Evolutionary conservation across 2,797 vertebrate species (phyloP).

Genomic region (Mallotus villosus): DNA sequence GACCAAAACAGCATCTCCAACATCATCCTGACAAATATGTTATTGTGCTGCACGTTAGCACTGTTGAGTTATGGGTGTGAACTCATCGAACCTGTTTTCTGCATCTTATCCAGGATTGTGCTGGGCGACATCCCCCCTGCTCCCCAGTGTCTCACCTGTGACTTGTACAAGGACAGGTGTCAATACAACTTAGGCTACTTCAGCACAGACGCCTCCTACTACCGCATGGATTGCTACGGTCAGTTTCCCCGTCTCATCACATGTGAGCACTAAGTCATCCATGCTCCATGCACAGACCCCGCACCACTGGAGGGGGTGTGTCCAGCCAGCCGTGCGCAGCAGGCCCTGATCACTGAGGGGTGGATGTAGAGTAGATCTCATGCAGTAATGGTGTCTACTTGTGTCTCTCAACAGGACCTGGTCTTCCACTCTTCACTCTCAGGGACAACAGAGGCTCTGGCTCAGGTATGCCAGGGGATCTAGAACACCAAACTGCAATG

Average conservation of each 20-base stretch:
- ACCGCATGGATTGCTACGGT: constrained; percentile 89
- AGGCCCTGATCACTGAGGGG: too few relatives aligned
- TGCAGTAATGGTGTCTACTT: constrained; percentile 26
- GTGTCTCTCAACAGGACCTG: constrained; percentile 82
- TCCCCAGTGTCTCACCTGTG: constrained; percentile 85
- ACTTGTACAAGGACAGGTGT: constrained; percentile 80
- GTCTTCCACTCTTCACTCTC: constrained; percentile 81
- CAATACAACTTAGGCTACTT: constrained; percentile 91
- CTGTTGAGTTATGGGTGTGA: not conserved
- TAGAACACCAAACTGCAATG: not conserved
- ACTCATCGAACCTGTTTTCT: not conserved
- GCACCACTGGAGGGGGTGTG: not conserved
- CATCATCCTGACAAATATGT: too few relatives aligned
- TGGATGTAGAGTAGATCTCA: not conserved
- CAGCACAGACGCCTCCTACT: constrained; percentile 85
- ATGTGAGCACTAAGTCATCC: constrained; percentile 44
- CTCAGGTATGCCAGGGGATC: constrained; percentile 49
- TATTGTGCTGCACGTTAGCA: not conserved
- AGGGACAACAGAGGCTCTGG: constrained; percentile 68
- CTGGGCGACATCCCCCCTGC: constrained; percentile 63
- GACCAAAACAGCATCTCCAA: too few relatives aligned
- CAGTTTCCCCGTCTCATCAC: constrained; percentile 63
- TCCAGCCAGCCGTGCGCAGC: not conserved
- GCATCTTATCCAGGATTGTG: constrained; percentile 65
- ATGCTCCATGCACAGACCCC: constrained; percentile 1